Conservation (phyloP, 2,888 invertebrate species). For the Dyspetes luteomarginatus region DNA sequence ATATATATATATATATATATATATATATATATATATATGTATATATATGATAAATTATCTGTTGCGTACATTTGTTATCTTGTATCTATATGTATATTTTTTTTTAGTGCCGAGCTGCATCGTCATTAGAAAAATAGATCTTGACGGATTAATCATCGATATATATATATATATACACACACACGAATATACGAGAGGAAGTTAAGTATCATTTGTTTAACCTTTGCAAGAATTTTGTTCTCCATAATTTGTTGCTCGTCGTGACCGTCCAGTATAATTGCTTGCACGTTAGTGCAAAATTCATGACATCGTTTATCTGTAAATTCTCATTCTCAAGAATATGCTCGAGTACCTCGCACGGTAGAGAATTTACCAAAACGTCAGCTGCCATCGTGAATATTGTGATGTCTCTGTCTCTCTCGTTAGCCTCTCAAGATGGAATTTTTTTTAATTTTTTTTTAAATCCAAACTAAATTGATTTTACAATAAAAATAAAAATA, state of each 20-base stretch:
- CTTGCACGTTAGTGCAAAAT: conserved; percentile 85
- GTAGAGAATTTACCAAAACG: conserved; percentile 74
- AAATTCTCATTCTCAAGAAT: conserved; percentile 76
- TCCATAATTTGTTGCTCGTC: conserved; percentile 84
- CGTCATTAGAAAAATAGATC: neutral
- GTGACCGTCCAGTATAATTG: conserved; percentile 84
- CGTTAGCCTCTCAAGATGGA: neutral
- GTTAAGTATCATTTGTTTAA: conserved; percentile 67
- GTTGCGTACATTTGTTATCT: neutral
- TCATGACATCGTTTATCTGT: conserved; percentile 83
- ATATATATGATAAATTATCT: conserved; percentile 6
- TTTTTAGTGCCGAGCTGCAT: neutral
- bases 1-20: neutral
- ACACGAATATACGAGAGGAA: neutral
- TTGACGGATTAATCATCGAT: neutral
- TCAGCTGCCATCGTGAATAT: conserved; percentile 74
- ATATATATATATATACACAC: neutral
- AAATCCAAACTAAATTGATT: neutral
- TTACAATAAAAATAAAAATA: neutral
- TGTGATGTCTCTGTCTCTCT: neutral
- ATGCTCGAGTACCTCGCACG: conserved; percentile 77
- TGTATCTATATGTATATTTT: neutral
- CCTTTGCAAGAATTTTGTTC: conserved; percentile 83
- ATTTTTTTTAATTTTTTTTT: no score
- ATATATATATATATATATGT: neutral